Percentiles rank a stretch among this genome's conserved stretches.
These are phyloP conservation scores for Sinodicranocentrus sp. DNA, from an alignment of 2,888 invertebrate genomes.

Conservation along the genomic window DNA sequence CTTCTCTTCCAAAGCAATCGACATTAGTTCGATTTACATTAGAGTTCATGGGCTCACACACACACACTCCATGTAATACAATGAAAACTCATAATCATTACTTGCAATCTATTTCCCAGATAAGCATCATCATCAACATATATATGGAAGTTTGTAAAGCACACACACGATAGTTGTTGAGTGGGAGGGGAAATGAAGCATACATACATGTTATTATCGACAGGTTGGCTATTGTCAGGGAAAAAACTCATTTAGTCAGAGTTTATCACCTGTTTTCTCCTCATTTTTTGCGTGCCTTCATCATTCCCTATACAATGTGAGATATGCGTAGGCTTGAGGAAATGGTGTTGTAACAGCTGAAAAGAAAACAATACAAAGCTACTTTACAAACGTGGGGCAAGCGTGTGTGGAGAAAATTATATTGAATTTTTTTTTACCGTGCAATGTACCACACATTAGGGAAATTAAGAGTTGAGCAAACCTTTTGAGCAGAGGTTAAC, in stretches of 20 bases:
- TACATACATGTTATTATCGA: constrained; percentile 43
- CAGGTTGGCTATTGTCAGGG: constrained; percentile 47
- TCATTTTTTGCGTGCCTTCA: too few relatives aligned
- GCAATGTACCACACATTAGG: too few relatives aligned
- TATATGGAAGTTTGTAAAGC: background rate
- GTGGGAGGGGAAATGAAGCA: constrained; percentile 40
- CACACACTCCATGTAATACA: constrained; percentile 26
- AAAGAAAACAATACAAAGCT: too few relatives aligned
- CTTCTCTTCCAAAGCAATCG: background rate
- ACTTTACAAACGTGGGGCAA: too few relatives aligned
- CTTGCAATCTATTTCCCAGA: constrained; percentile 41
- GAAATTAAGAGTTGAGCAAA: too few relatives aligned
- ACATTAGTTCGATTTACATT: constrained; percentile 32
- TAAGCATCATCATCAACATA: constrained; percentile 39
- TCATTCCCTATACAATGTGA: too few relatives aligned
- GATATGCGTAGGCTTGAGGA: too few relatives aligned
- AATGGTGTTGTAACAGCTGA: too few relatives aligned
- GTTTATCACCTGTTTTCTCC: constrained; percentile 29
- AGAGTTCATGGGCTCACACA: constrained; percentile 22
- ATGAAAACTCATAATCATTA: constrained; percentile 44
- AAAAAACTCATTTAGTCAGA: constrained; percentile 43
- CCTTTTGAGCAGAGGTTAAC: too few relatives aligned
- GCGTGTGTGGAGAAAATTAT: too few relatives aligned
- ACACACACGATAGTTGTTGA: background rate
- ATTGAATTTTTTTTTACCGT: too few relatives aligned